A percentile compares a stretch with the other conserved stretches of the same genome.
Evolutionary conservation across 2,113 vertebrate genomes (phyloP).

Genomic region (Oryctolagus cuniculus): DNA sequence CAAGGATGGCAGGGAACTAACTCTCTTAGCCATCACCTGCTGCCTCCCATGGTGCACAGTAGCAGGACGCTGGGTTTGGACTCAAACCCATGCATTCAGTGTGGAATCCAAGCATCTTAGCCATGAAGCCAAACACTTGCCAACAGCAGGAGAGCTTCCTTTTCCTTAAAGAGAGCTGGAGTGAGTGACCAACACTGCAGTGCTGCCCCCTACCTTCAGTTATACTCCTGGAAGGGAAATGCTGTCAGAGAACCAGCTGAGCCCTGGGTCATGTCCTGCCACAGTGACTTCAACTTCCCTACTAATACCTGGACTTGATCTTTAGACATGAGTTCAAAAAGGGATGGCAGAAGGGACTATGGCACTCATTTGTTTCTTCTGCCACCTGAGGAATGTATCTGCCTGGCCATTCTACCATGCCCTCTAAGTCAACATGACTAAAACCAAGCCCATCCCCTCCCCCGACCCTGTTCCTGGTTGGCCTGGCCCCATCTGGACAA

Average conservation of each 20-base stretch:
- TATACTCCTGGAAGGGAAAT: background rate
- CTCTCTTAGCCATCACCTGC: too few relatives aligned
- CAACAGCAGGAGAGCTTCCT: rapidly evolving
- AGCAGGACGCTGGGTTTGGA: too few relatives aligned
- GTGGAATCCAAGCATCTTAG: too few relatives aligned
- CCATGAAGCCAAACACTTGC: too few relatives aligned
- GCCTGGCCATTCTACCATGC: background rate
- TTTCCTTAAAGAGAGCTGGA: background rate
- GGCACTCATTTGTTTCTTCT: background rate
- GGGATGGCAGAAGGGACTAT: rapidly evolving
- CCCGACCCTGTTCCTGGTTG: background rate
- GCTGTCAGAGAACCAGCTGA: background rate
- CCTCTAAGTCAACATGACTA: background rate
- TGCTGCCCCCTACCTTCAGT: background rate
- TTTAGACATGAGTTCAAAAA: background rate
- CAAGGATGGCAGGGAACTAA: too few relatives aligned
- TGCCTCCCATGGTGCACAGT: too few relatives aligned
- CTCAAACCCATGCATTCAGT: too few relatives aligned
- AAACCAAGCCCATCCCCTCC: background rate
- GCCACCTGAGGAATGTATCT: rapidly evolving
- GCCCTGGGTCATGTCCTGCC: rapidly evolving
- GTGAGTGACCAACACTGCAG: background rate
- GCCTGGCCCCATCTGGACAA: too few relatives aligned
- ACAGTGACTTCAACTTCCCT: too few relatives aligned
- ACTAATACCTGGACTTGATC: background rate